Percentiles rank a stretch among this genome's conserved stretches.
phyloP scores from a whole-genome alignment of 2,888 invertebrate genomes.

The Ecliptopera silaceata region DNA sequence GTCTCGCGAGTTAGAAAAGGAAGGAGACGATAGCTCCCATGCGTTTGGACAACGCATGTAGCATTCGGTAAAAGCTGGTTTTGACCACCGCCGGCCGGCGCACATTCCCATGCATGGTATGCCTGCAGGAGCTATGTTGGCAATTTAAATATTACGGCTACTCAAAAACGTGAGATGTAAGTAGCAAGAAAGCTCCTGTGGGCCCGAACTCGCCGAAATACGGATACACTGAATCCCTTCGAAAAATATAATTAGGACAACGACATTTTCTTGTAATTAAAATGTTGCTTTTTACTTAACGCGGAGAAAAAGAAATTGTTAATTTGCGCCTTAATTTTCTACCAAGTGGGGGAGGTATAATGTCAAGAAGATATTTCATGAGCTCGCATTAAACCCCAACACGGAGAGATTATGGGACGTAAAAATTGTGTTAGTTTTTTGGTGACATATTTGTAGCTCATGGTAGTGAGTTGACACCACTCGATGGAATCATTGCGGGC shows the following conservation, averaged over 20 bases:
- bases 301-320: slow-evolving; percentile 64
- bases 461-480: slow-evolving; percentile 12
- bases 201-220: slow-evolving; percentile 67
- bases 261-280: slow-evolving; percentile 78
- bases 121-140: slow-evolving; percentile 79
- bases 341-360: slow-evolving; percentile 62
- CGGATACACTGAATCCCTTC: slow-evolving; percentile 68
- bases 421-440: slow-evolving; percentile 65
- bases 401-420: slow-evolving; percentile 70
- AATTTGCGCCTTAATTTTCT: slow-evolving; percentile 67
- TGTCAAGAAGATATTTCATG: slow-evolving; percentile 52
- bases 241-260: slow-evolving; percentile 69
- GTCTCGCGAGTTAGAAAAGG: slow-evolving; percentile 68
- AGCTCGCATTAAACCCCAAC: slow-evolving; percentile 53
- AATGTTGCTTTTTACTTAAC: slow-evolving; percentile 66
- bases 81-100: slow-evolving; percentile 74
- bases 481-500: slow-evolving; percentile 41
- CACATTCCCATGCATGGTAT: slow-evolving; percentile 81
- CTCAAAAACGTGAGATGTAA: slow-evolving; percentile 81
- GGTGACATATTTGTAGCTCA: slow-evolving; percentile 32
- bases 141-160: slow-evolving; percentile 82
- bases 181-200: slow-evolving; percentile 78
- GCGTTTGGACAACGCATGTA: slow-evolving; percentile 70
- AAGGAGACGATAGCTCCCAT: slow-evolving; percentile 56
- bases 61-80: slow-evolving; percentile 80